Evolutionary conservation across 2,797 vertebrate species (phyloP).

Genomic region (Micropoecilia bifurca): DNA sequence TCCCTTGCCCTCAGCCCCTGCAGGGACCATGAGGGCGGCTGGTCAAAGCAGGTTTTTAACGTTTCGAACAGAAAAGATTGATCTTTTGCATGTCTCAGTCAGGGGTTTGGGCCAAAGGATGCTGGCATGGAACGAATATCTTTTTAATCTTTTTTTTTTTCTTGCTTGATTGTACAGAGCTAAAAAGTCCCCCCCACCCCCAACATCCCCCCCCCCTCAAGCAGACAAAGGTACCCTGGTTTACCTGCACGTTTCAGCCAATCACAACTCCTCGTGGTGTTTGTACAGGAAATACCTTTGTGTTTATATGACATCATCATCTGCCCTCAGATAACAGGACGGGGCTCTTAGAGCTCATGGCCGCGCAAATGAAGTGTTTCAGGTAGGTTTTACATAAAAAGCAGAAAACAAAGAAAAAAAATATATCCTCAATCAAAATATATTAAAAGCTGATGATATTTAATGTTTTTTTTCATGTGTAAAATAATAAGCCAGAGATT

Average conservation of each 20-base stretch:
- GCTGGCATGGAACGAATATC: slow-evolving; percentile 54
- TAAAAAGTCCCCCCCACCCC: slow-evolving; percentile 11
- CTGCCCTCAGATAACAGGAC: slow-evolving; percentile 55
- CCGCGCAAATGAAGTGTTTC: slow-evolving; percentile 60
- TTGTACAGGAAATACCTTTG: slow-evolving; percentile 55
- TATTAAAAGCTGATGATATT: slow-evolving; percentile 63
- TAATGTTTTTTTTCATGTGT: slow-evolving; percentile 74
- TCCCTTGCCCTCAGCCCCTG: slow-evolving; percentile 30
- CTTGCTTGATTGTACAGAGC: slow-evolving; percentile 43
- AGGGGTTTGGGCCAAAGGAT: slow-evolving; percentile 49
- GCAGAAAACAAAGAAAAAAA: slow-evolving; percentile 40
- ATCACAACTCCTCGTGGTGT: slow-evolving; percentile 47
- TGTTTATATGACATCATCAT: slow-evolving; percentile 41
- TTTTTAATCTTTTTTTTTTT: slow-evolving; percentile 4
- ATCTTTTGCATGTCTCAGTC: slow-evolving; percentile 15
- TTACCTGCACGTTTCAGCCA: slow-evolving; percentile 71
- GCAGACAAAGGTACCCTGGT: slow-evolving; percentile 63
- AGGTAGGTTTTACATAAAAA: slow-evolving; percentile 74
- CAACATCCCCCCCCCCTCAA: background rate
- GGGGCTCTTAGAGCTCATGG: slow-evolving; percentile 55
- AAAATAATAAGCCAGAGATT: slow-evolving; percentile 80
- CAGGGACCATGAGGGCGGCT: slow-evolving; percentile 8
- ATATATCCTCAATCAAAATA: slow-evolving; percentile 60
- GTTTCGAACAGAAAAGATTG: slow-evolving; percentile 15
- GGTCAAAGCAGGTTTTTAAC: slow-evolving; percentile 19